Base-by-base conservation (phyloP, 2,797 vertebrate species). In the Oreortyx pictus region DNA sequence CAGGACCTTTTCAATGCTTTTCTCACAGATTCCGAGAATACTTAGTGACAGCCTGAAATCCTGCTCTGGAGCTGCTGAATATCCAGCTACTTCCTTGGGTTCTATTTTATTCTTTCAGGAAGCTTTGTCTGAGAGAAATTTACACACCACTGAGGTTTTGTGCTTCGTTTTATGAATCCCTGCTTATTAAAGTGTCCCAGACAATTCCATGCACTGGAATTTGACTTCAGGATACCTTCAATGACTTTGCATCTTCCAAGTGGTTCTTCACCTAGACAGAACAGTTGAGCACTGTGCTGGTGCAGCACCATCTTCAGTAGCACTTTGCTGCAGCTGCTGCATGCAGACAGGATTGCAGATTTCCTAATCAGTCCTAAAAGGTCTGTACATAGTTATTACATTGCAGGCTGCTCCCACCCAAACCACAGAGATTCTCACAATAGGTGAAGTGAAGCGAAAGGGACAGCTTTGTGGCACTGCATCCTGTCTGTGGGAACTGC, bases 341-440 rank as follows among this genome's bases (percentile, higher is more conserved):
- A 2, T 11, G 7, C 11, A 35, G 44, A 9, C 43, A 13, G 2
- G 2, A 6, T 11, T 8, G 6, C 29, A 31, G 20, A 19, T 43
- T 66, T 81, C 49, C 35, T 41, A n/a, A 22, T 64, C 39, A n/a
- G 35, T 11, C 29, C 49, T 70, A 7, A 20, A 5, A 52, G 46
- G 7, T 2, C 27, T 52, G 14, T 14, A 9, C 4, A 0, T 5
- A 7, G 13, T 54, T 23, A 13, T 31, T 52, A 14, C 31, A 3
- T 4, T 66, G 18, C 19, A 54, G 33, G 9, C 43, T 68, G 62
- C 31, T 68, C 24, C 54, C 22, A 6, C 33, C 33, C 50, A 17
- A 82, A 57, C 17, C 11, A 7, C 27, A 12, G 27, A 56, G 12
- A 35, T 33, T 35, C 64, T 83, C 71, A 49, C 6, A 67, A n/a